These are phyloP conservation scores for Apis cerana DNA, from an alignment of 1,140 invertebrate species.

Conservation along the genomic window DNA sequence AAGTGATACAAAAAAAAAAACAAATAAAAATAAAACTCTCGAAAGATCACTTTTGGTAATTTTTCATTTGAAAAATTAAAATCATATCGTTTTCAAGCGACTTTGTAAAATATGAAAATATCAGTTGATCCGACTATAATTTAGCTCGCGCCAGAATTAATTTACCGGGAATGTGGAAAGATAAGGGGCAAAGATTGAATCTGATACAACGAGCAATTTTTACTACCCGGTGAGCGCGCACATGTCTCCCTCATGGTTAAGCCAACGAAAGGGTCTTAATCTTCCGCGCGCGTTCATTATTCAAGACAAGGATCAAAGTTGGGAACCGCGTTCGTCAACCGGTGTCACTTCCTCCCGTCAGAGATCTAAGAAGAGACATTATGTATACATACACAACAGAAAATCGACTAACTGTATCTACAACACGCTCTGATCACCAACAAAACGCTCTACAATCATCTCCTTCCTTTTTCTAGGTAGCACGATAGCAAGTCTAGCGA, in stretches of 20 bases:
- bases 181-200: not conserved
- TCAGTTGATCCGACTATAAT: not conserved
- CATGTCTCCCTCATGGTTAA: not conserved
- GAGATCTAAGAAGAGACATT: not conserved
- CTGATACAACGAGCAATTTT: slow-evolving; percentile 16
- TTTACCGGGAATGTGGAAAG: not conserved
- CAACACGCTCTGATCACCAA: not conserved
- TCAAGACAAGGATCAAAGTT: slow-evolving; percentile 27
- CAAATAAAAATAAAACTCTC: not conserved
- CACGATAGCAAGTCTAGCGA: no score
- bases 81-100: not conserved
- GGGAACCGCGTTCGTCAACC: not conserved
- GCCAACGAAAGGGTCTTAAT: slow-evolving; percentile 12
- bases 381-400: no score
- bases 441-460: not conserved
- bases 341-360: not conserved
- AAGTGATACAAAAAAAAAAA: not conserved
- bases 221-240: not conserved
- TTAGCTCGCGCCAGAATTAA: not conserved
- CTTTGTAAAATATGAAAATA: not conserved
- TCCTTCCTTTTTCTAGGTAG: not conserved
- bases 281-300: slow-evolving; percentile 11
- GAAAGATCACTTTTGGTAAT: not conserved
- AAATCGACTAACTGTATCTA: slow-evolving; percentile 18
- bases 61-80: not conserved